phyloP scores from a whole-genome alignment of 2,888 invertebrate genomes.

The Boloria selene region DNA sequence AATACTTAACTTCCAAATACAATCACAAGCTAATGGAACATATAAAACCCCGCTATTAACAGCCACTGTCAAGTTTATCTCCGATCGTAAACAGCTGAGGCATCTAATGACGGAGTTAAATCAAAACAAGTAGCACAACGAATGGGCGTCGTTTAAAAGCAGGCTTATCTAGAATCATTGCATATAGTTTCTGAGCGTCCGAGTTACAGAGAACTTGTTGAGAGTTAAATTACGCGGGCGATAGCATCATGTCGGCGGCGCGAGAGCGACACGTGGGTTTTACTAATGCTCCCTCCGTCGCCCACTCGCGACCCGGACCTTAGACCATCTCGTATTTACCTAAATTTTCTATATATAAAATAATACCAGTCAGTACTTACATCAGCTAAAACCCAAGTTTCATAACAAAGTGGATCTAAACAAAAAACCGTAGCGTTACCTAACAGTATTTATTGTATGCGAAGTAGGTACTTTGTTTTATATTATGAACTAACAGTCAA shows the following conservation, averaged over 20 bases:
- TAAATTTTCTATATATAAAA: background rate
- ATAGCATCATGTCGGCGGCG: constrained; percentile 19
- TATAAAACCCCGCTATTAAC: background rate
- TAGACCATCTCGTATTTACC: background rate
- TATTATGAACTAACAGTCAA: background rate
- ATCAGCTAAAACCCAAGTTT: too few relatives aligned
- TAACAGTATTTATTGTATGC: background rate
- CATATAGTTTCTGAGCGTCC: constrained; percentile 21
- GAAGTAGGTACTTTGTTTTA: background rate
- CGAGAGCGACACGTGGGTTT: constrained; percentile 26
- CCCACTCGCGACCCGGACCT: background rate
- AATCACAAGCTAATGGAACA: background rate
- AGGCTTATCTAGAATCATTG: constrained; percentile 14
- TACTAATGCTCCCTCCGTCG: constrained; percentile 19
- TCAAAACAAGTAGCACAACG: constrained; percentile 8
- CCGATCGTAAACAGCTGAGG: background rate
- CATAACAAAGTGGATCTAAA: background rate
- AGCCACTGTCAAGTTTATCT: background rate
- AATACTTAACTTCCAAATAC: background rate
- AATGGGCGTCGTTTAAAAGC: constrained; percentile 12
- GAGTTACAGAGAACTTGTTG: constrained; percentile 22
- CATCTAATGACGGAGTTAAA: background rate
- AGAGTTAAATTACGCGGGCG: constrained; percentile 21
- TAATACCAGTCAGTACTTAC: background rate
- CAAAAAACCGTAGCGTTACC: background rate